Conservation (phyloP, 2,888 invertebrate species). For the Synergus umbraculus region DNA sequence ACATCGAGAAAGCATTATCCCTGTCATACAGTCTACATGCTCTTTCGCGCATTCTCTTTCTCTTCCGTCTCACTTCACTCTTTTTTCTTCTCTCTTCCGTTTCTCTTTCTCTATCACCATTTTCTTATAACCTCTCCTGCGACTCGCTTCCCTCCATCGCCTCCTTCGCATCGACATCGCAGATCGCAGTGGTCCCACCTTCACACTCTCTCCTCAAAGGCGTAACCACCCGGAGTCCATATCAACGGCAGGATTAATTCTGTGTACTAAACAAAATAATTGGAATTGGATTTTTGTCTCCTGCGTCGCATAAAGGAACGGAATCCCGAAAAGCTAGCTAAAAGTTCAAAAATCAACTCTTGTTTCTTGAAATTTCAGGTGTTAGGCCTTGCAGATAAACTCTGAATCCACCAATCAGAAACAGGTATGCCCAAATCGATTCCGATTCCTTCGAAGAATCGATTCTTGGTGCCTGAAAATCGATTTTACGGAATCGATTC, state of each 20-base stretch:
- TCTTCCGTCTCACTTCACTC: conserved; percentile 21
- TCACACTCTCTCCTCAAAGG: conserved; percentile 3
- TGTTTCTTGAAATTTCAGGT: too few species aligned
- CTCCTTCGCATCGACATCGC: not conserved
- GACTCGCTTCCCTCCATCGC: conserved; percentile 16
- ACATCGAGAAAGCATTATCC: conserved; percentile 65
- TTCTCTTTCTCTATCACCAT: conserved; percentile 41
- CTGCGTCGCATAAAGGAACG: too few species aligned
- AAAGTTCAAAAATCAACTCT: too few species aligned
- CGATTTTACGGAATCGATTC: too few species aligned
- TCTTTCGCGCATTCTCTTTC: conserved; percentile 47
- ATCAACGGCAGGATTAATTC: not conserved
- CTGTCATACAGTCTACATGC: conserved; percentile 59
- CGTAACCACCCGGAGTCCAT: not conserved
- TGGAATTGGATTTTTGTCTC: too few species aligned
- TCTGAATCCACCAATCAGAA: too few species aligned
- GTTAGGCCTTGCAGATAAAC: too few species aligned
- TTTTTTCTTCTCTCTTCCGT: conserved; percentile 37
- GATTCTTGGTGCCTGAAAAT: too few species aligned
- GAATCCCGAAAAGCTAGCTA: too few species aligned
- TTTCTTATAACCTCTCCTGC: conserved; percentile 45
- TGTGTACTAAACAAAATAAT: too few species aligned
- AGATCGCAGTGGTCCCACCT: not conserved
- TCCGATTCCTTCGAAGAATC: too few species aligned
- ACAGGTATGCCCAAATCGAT: too few species aligned